Evolutionary conservation across 1,140 invertebrate genomes (phyloP).

Genomic region (Acromyrmex echinatior): DNA sequence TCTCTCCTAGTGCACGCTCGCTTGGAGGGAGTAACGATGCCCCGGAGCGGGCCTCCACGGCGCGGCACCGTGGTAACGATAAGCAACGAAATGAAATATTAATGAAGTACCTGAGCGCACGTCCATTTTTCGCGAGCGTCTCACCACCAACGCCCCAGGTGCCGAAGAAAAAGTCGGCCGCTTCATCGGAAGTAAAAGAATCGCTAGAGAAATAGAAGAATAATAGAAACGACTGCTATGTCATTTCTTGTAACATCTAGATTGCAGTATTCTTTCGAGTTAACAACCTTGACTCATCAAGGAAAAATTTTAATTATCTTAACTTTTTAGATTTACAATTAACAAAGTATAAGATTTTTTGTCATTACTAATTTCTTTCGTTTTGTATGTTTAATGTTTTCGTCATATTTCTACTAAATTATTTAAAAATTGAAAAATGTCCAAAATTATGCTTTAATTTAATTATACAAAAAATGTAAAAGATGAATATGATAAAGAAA

Average conservation of each 20-base stretch:
- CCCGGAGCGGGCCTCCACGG: constrained; percentile 78
- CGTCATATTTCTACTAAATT: not conserved
- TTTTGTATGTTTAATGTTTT: not conserved
- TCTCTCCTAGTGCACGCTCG: constrained; percentile 71
- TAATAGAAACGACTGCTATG: constrained; percentile 47
- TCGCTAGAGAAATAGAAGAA: constrained; percentile 38
- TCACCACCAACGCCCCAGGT: constrained; percentile 74
- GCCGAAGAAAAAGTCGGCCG: constrained; percentile 72
- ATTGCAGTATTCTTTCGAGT: constrained; percentile 11
- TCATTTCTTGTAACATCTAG: not conserved
- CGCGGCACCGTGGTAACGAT: constrained; percentile 84
- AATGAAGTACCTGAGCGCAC: constrained; percentile 82
- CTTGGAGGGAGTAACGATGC: constrained; percentile 85
- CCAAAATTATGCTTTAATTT: not conserved
- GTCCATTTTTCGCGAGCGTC: constrained; percentile 77
- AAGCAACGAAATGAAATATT: constrained; percentile 87
- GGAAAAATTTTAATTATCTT: not conserved
- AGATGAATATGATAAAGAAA: not conserved
- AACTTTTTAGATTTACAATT: not conserved
- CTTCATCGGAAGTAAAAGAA: constrained; percentile 42
- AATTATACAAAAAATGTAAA: not conserved
- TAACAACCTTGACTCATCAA: not conserved
- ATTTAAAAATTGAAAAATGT: not conserved
- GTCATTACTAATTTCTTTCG: not conserved
- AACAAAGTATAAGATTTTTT: not conserved